Conservation (phyloP, 2,113 vertebrate genomes). For the zebrafish (Danio rerio) region GRCz12tu NC_133180.1:15480001-15480500, state of each 20-base stretch:
- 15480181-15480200: slow-evolving; percentile 39
- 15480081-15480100: not conserved
- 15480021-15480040: too few species aligned
- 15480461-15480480: slow-evolving; percentile 32
- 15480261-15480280: not conserved
- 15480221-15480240: slow-evolving; percentile 37
- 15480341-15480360: slow-evolving; percentile 27
- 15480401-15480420: slow-evolving; percentile 22
- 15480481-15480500: not conserved
- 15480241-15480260: slow-evolving; percentile 41
- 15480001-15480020: too few species aligned
- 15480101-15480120: not conserved
- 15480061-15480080: too few species aligned
- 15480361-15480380: slow-evolving; percentile 21
- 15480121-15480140: not conserved
- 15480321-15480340: slow-evolving; percentile 18
- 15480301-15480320: too few species aligned
- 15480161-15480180: slow-evolving; percentile 14
- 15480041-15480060: too few species aligned
- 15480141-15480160: not conserved
- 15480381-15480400: not conserved
- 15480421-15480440: not conserved
- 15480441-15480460: not conserved
- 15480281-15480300: not conserved
- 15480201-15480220: slow-evolving; percentile 38